phyloP scores from a whole-genome alignment of 1,140 invertebrate genomes.

The Heliconius melpomene region DNA sequence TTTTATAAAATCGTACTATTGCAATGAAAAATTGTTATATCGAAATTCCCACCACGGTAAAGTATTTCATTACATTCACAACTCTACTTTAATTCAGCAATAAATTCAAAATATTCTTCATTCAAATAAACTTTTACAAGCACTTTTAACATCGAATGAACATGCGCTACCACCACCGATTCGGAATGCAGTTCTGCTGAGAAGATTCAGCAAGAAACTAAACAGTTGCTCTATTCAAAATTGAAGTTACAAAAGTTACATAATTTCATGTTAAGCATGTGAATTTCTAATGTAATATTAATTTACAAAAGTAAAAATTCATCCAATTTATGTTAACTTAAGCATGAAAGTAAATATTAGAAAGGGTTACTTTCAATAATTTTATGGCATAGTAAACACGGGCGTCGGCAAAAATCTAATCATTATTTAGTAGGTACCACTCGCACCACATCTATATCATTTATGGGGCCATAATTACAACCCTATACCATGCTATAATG shows the following conservation, averaged over 20 bases:
- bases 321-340: not conserved
- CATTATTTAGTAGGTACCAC: not conserved
- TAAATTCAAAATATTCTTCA: no score
- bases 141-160: no score
- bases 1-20: not conserved
- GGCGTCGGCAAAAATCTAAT: not conserved
- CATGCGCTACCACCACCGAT: no score
- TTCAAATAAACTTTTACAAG: no score
- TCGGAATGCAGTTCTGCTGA: no score
- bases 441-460: not conserved
- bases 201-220: no score
- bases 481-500: not conserved
- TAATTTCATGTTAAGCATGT: not conserved
- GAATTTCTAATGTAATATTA: not conserved
- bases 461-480: not conserved
- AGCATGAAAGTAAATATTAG: not conserved
- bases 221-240: no score
- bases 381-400: not conserved
- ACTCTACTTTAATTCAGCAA: not conserved
- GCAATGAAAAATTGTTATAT: not conserved
- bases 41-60: not conserved
- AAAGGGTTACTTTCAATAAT: not conserved
- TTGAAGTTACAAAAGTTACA: no score
- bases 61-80: conserved; percentile 20
- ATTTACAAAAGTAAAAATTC: not conserved